Evolutionary conservation across 1,140 invertebrate species (phyloP).

Genomic region (Elymnias hypermnestra): DNA sequence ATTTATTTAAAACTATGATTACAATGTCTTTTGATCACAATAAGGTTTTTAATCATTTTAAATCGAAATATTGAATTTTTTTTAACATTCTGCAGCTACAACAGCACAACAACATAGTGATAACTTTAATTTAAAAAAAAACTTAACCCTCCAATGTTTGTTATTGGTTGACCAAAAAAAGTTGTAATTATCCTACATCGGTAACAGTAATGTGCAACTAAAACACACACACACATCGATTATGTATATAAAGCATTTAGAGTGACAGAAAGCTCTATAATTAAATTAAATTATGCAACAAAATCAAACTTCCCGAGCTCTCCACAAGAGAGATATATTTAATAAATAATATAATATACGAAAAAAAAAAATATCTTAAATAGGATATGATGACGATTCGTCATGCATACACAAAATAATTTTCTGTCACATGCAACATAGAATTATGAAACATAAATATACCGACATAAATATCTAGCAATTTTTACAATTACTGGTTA

Average conservation of each 20-base stretch:
- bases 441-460: constrained; percentile 12
- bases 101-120: background rate
- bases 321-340: constrained; percentile 69
- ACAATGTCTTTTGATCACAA: too few relatives aligned
- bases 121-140: too few relatives aligned
- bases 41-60: too few relatives aligned
- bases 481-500: constrained; percentile 22
- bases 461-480: constrained; percentile 10
- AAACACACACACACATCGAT: constrained; percentile 21
- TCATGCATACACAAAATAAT: constrained; percentile 57
- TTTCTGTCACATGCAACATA: constrained; percentile 63
- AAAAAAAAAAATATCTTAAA: constrained; percentile 38
- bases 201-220: constrained; percentile 15
- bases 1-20: too few relatives aligned
- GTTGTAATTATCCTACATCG: background rate
- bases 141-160: too few relatives aligned
- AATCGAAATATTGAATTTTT: too few relatives aligned
- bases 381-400: constrained; percentile 44
- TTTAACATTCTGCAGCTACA: constrained; percentile 1
- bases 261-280: constrained; percentile 60
- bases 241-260: constrained; percentile 42
- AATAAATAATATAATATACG: constrained; percentile 41
- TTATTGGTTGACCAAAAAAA: constrained; percentile 1
- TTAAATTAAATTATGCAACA: constrained; percentile 36
- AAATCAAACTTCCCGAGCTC: constrained; percentile 68